These are phyloP conservation scores for Capitulum mitella DNA, from an alignment of 2,888 invertebrate species.

Conservation along the genomic window DNA sequence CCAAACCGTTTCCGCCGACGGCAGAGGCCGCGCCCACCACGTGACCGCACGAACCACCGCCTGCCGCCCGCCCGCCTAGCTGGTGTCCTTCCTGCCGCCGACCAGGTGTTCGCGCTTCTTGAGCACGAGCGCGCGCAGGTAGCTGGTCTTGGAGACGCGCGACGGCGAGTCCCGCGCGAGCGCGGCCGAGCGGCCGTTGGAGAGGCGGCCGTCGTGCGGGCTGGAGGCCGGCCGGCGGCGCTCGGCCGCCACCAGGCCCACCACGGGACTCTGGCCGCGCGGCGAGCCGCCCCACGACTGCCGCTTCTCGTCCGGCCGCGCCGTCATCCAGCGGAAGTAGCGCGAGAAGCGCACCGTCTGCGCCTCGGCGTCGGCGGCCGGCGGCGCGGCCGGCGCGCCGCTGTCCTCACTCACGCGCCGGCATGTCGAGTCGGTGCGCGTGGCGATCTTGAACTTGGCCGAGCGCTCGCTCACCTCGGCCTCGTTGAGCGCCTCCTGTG, in stretches of 20 bases:
- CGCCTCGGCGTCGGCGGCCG: slow-evolving; percentile 33
- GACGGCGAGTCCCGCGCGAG: neutral
- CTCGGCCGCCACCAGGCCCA: neutral
- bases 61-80: neutral
- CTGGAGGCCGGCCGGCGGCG: neutral
- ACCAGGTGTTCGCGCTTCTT: neutral
- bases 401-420: slow-evolving; percentile 32
- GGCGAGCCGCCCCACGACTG: neutral
- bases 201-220: neutral
- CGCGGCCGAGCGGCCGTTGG: slow-evolving; percentile 5
- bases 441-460: slow-evolving; percentile 66
- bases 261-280: neutral
- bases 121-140: neutral
- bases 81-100: neutral
- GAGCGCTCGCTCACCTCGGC: slow-evolving; percentile 63
- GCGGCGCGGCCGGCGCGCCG: slow-evolving; percentile 15
- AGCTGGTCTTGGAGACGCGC: neutral
- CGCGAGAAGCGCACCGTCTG: slow-evolving; percentile 37
- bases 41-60: too few relatives aligned
- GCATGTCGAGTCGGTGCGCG: slow-evolving; percentile 48
- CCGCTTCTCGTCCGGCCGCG: neutral
- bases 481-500: slow-evolving; percentile 60
- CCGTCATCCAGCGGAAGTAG: slow-evolving; percentile 16
- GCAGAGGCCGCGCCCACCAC: too few relatives aligned
- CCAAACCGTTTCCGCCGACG: too few relatives aligned